Percentiles rank a stretch among this genome's conserved stretches.
Conservation (phyloP, 2,113 vertebrate species). For the Psammodynastes pulverulentus region DNA sequence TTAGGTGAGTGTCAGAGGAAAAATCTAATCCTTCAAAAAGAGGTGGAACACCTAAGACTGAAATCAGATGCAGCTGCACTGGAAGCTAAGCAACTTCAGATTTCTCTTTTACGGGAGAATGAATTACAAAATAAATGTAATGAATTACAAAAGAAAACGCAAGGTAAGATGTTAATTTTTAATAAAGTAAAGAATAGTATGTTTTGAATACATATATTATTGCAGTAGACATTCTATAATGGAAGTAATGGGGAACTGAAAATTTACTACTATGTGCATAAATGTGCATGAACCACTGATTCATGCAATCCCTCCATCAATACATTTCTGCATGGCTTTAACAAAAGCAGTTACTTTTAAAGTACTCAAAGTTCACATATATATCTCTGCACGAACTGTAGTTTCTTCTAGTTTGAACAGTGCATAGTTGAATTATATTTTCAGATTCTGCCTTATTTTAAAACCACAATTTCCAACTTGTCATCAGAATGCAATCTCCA, state of each 20-base stretch:
- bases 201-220: accelerated
- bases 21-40: conserved; percentile 66
- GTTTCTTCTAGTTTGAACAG: not conserved
- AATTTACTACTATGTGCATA: not conserved
- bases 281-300: not conserved
- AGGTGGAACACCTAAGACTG: conserved; percentile 63
- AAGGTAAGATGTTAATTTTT: conserved; percentile 65
- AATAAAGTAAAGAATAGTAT: not conserved
- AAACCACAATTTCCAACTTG: not conserved
- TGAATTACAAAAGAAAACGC: conserved; percentile 67
- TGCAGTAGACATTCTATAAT: not conserved
- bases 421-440: not conserved
- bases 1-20: conserved; percentile 62
- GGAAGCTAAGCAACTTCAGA: conserved; percentile 68
- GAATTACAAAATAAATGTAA: conserved; percentile 69
- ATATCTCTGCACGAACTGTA: not conserved
- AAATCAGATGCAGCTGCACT: conserved; percentile 60
- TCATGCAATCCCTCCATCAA: not conserved
- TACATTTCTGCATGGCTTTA: not conserved
- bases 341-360: not conserved
- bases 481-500: not conserved
- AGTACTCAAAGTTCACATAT: not conserved
- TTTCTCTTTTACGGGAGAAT: conserved; percentile 64
- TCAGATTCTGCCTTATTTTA: not conserved
- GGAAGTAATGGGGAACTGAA: not conserved